Evolutionary conservation across 2,888 invertebrate species (phyloP).

Genomic region (Microdon myrmicae): DNA sequence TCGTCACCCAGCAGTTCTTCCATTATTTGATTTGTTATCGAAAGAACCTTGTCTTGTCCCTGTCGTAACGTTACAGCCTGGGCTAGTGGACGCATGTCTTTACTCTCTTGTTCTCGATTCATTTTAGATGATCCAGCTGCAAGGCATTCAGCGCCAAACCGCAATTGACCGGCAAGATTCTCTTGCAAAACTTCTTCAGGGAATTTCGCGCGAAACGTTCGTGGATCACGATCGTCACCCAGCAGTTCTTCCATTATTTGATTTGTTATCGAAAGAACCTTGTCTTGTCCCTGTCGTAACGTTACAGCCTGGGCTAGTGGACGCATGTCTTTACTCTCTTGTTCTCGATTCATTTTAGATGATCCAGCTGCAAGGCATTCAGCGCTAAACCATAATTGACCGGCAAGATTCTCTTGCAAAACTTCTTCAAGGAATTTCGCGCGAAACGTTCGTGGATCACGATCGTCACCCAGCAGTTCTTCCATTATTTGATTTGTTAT

Average conservation of each 20-base stretch:
- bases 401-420: constrained; percentile 96
- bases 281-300: too few relatives aligned
- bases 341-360: constrained; percentile 96
- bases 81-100: constrained; percentile 95
- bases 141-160: constrained; percentile 99
- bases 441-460: constrained; percentile 93
- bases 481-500: constrained; percentile 97
- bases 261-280: constrained; percentile 91
- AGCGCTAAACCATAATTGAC: constrained; percentile 99
- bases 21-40: constrained; percentile 94
- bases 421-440: constrained; percentile 99
- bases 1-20: constrained; percentile 88
- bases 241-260: constrained; percentile 95
- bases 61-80: constrained; percentile 96
- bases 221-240: constrained; percentile 84
- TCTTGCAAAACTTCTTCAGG: constrained; percentile 99
- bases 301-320: constrained; percentile 96
- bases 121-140: constrained; percentile 98
- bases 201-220: constrained; percentile 97
- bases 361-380: constrained; percentile 99
- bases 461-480: constrained; percentile 84
- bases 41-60: constrained; percentile 89
- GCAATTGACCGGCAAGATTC: constrained; percentile 96
- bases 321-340: constrained; percentile 95
- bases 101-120: constrained; percentile 95